Evolutionary conservation across 2,888 invertebrate genomes (phyloP).

Genomic region (Schizaphis graminum): DNA sequence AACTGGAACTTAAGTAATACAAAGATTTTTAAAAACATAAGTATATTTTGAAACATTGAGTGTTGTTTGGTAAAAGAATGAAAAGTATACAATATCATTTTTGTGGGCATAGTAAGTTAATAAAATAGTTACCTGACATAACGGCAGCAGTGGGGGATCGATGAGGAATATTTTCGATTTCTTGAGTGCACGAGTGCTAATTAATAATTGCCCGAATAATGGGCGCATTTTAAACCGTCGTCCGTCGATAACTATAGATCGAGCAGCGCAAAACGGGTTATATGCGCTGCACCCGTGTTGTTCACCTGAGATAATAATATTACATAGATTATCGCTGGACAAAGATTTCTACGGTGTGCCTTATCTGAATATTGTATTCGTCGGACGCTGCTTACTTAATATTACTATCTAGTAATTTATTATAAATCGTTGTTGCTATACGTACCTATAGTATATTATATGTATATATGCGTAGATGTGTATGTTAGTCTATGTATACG

Average conservation of each 20-base stretch:
- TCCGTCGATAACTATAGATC: background rate
- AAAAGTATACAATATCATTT: background rate
- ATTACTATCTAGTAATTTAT: background rate
- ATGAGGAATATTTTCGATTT: background rate
- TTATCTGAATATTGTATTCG: background rate
- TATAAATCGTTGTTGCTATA: background rate
- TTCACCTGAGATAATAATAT: background rate
- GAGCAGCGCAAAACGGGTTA: background rate
- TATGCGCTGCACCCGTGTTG: background rate
- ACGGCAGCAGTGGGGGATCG: background rate
- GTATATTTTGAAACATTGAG: too few species aligned
- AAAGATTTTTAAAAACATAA: too few species aligned
- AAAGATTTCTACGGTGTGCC: background rate
- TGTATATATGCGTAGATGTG: background rate
- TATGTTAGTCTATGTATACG: too few species aligned
- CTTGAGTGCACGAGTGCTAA: background rate
- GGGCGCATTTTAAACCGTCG: background rate
- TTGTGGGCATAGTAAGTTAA: background rate
- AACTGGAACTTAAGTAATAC: too few species aligned
- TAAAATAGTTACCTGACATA: background rate
- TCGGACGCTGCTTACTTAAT: background rate
- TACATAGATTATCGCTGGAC: background rate
- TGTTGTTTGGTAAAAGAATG: too few species aligned
- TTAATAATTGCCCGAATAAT: background rate
- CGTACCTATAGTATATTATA: background rate